phyloP scores from a whole-genome alignment of 2,888 invertebrate species.

The Metallyticus violacea region DNA sequence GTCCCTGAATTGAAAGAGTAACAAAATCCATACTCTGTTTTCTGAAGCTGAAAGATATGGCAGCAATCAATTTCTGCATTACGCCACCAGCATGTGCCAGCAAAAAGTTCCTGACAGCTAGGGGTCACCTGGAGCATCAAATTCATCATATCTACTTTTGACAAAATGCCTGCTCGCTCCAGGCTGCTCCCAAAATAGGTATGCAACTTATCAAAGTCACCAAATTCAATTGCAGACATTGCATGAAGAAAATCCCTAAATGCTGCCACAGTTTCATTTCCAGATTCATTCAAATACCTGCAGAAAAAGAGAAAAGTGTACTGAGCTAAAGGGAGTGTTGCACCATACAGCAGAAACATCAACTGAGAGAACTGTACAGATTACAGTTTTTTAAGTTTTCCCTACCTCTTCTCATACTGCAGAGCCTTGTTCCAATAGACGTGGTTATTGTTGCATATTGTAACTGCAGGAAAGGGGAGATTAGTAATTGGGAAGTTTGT shows the following conservation, averaged over 20 bases:
- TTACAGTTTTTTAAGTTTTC: no score
- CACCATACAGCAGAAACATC: no score
- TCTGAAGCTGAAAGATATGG: slow-evolving; percentile 46
- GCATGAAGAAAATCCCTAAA: slow-evolving; percentile 32
- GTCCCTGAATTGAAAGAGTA: slow-evolving; percentile 49
- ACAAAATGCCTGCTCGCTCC: slow-evolving; percentile 20
- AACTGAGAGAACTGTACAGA: no score
- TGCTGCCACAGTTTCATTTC: slow-evolving; percentile 27
- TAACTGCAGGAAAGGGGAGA: slow-evolving; percentile 41
- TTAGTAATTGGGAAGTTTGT: slow-evolving; percentile 39
- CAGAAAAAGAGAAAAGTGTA: no score
- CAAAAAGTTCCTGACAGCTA: slow-evolving; percentile 46
- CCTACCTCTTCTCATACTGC: slow-evolving; percentile 32
- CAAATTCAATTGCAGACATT: slow-evolving; percentile 39
- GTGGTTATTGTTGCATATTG: slow-evolving; percentile 40
- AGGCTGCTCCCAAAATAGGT: slow-evolving; percentile 31
- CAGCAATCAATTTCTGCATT: slow-evolving; percentile 46
- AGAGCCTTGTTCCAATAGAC: slow-evolving; percentile 40
- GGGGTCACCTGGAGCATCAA: slow-evolving; percentile 36
- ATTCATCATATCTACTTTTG: slow-evolving; percentile 30
- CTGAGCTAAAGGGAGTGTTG: no score
- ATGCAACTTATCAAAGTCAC: slow-evolving; percentile 40
- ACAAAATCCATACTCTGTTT: slow-evolving; percentile 49
- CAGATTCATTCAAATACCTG: slow-evolving; percentile 29
- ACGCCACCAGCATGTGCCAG: slow-evolving; percentile 46